Conservation (phyloP, 2,797 vertebrate species). For the Meriones psammophilus region DNA sequence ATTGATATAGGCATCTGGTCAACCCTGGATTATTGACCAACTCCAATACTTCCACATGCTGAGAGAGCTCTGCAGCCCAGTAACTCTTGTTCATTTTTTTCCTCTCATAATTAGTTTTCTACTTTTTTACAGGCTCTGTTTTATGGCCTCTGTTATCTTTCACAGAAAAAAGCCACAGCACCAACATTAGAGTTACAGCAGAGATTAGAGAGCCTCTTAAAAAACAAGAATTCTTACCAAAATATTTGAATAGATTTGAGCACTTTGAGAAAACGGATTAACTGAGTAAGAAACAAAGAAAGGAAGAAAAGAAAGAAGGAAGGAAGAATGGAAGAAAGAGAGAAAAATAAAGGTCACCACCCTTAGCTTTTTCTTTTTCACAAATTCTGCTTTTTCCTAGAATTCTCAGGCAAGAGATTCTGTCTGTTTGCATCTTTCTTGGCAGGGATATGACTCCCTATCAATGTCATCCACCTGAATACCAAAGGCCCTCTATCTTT, state of each 20-base stretch:
- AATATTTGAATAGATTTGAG: slow-evolving; percentile 29
- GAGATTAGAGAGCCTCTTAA: neutral
- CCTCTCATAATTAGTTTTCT: neutral
- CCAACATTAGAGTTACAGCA: neutral
- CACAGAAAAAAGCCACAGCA: neutral
- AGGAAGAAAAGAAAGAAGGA: neutral
- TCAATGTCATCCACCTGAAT: neutral
- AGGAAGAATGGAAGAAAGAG: neutral
- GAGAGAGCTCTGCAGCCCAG: neutral
- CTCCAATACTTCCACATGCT: neutral
- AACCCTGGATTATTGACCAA: neutral
- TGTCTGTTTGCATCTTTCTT: neutral
- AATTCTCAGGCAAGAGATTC: neutral
- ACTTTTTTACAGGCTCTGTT: neutral
- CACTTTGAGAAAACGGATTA: neutral
- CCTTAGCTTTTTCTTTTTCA: neutral
- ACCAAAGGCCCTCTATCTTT: neutral
- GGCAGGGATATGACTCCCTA: neutral
- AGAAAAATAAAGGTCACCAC: neutral
- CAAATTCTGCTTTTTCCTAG: neutral
- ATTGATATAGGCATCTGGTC: neutral
- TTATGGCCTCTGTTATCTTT: neutral
- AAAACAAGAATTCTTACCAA: neutral
- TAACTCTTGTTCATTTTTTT: neutral
- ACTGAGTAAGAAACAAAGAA: neutral